A percentile compares a stretch with the other conserved stretches of the same genome.
Conservation (phyloP, 2,113 vertebrate species). For the Panthera tigris region DNA sequence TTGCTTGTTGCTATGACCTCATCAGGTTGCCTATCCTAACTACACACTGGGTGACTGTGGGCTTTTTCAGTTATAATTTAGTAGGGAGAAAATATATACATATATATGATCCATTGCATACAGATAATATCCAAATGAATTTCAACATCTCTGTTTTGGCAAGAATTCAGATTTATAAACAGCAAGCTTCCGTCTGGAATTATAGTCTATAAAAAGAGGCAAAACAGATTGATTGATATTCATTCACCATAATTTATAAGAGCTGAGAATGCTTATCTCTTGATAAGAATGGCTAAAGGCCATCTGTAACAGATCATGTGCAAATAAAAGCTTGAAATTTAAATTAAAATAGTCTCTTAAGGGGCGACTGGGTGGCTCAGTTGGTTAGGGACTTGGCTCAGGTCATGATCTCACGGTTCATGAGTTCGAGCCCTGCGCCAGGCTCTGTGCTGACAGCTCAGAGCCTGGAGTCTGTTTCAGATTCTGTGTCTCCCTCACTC, state of each 20-base stretch:
- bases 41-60: conserved; percentile 54
- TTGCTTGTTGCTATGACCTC: conserved; percentile 65
- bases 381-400: too few relatives aligned
- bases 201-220: conserved; percentile 58
- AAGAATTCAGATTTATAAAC: conserved; percentile 78
- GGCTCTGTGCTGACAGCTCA: too few relatives aligned
- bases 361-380: not conserved
- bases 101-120: not conserved
- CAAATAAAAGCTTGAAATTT: not conserved
- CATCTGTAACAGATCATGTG: not conserved
- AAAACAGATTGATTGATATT: conserved; percentile 63
- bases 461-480: too few relatives aligned
- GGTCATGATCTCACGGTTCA: too few relatives aligned
- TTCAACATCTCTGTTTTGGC: conserved; percentile 67
- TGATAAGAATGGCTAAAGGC: conserved; percentile 49
- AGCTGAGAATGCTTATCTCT: conserved; percentile 58
- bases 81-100: not conserved
- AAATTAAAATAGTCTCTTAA: conserved; percentile 42
- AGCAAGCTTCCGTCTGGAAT: conserved; percentile 73
- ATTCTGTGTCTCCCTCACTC: too few relatives aligned
- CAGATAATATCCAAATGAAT: conserved; percentile 68
- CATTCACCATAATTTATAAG: conserved; percentile 75
- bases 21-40: conserved; percentile 75
- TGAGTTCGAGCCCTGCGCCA: too few relatives aligned
- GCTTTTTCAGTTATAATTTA: not conserved